phyloP scores from a whole-genome alignment of 1,140 invertebrate genomes.

The Venturia canescens region DNA sequence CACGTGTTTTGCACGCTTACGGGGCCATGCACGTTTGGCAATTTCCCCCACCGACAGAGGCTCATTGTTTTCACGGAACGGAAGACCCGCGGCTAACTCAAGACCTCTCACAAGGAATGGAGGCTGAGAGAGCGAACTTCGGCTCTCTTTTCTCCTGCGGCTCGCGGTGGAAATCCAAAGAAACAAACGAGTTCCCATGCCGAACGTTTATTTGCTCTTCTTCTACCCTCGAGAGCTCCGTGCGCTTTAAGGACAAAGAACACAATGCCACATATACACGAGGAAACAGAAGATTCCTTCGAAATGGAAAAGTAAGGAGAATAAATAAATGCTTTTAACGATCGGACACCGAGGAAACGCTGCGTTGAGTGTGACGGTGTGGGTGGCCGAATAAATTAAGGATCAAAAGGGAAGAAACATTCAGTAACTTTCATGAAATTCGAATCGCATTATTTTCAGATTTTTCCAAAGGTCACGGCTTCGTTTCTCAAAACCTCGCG shows the following conservation, averaged over 20 bases:
- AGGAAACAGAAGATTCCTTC: neutral
- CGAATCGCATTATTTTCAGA: too few relatives aligned
- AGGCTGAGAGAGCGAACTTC: neutral
- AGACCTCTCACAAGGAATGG: neutral
- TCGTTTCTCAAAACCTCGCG: too few relatives aligned
- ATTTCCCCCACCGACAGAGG: constrained; percentile 18
- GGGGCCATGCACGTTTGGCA: neutral
- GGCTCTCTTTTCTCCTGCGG: constrained; percentile 3
- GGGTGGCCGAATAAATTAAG: too few relatives aligned
- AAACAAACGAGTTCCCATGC: constrained; percentile 29
- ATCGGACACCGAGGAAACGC: neutral
- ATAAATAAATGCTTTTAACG: neutral
- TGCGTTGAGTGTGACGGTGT: neutral
- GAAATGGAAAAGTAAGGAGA: neutral
- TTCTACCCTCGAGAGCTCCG: constrained; percentile 27
- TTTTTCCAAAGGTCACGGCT: too few relatives aligned
- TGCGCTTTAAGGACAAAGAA: neutral
- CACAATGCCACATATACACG: constrained; percentile 3
- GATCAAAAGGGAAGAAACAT: too few relatives aligned
- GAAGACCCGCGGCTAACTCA: constrained; percentile 7
- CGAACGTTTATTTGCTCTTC: constrained; percentile 33
- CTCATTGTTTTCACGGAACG: constrained; percentile 34
- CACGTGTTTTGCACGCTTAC: constrained; percentile 30
- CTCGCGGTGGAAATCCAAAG: constrained; percentile 33
- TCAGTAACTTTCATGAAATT: too few relatives aligned